Conservation (phyloP, 2,113 vertebrate species). For the Coregonus clupeaformis region DNA sequence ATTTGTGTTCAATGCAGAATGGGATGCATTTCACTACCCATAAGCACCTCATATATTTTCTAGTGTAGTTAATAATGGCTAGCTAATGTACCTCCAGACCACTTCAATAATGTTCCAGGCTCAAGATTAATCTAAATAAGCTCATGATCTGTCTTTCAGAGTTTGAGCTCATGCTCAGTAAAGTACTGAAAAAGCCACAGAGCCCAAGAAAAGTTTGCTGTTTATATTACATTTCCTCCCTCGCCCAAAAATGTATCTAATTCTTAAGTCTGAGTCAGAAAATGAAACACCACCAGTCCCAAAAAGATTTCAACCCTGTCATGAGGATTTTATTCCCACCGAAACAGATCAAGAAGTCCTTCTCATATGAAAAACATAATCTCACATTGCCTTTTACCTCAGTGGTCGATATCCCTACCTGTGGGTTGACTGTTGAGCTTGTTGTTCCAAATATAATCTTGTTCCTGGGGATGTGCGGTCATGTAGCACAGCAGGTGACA, state of each 20-base stretch:
- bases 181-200: background rate
- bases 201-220: background rate
- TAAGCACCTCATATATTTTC: too few species aligned
- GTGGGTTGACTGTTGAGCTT: background rate
- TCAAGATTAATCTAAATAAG: too few species aligned
- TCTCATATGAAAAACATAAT: background rate
- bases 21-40: too few species aligned
- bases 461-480: background rate
- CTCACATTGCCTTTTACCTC: background rate
- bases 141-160: too few species aligned
- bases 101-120: too few species aligned
- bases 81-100: too few species aligned
- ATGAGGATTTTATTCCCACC: too few species aligned
- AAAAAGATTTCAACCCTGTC: background rate
- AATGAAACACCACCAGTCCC: background rate
- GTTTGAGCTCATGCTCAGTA: too few species aligned
- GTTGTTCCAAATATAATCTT: background rate
- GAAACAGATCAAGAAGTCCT: too few species aligned
- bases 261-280: background rate
- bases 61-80: too few species aligned
- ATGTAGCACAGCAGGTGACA: constrained; percentile 22
- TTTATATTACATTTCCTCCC: background rate
- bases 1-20: background rate
- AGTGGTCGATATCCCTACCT: background rate
- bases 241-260: background rate